Conservation (phyloP, 2,797 vertebrate genomes). For the Ispidina picta region DNA sequence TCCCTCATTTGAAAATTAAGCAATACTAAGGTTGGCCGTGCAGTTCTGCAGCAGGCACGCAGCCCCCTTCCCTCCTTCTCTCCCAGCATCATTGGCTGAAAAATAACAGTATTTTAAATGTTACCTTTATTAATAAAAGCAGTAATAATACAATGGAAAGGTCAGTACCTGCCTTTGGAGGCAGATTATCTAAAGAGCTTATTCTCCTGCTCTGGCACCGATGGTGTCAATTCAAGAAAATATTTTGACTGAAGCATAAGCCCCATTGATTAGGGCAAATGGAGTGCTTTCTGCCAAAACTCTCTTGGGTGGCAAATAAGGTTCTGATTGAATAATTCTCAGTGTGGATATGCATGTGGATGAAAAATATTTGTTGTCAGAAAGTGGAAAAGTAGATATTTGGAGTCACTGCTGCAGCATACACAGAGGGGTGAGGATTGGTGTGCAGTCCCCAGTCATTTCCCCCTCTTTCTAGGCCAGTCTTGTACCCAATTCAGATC, state of each 20-base stretch:
- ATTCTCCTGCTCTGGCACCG: neutral
- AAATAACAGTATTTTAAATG: neutral
- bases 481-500: neutral
- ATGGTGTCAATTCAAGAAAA: neutral
- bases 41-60: neutral
- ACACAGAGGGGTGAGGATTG: fast-evolving
- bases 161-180: neutral
- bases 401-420: neutral
- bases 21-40: slow-evolving; percentile 31
- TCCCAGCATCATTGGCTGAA: neutral
- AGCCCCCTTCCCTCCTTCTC: neutral
- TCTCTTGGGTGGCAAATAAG: slow-evolving; percentile 25
- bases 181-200: neutral
- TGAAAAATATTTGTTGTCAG: neutral
- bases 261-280: neutral
- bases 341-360: neutral
- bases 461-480: neutral
- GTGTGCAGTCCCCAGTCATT: neutral
- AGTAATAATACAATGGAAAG: neutral
- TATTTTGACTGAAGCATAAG: slow-evolving; percentile 19
- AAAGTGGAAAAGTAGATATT: neutral
- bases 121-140: neutral
- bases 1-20: slow-evolving; percentile 69
- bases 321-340: slow-evolving; percentile 10
- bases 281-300: slow-evolving; percentile 1